These are phyloP conservation scores for Cromileptes altivelis DNA, from an alignment of 2,113 vertebrate species.

Conservation along the genomic window DNA sequence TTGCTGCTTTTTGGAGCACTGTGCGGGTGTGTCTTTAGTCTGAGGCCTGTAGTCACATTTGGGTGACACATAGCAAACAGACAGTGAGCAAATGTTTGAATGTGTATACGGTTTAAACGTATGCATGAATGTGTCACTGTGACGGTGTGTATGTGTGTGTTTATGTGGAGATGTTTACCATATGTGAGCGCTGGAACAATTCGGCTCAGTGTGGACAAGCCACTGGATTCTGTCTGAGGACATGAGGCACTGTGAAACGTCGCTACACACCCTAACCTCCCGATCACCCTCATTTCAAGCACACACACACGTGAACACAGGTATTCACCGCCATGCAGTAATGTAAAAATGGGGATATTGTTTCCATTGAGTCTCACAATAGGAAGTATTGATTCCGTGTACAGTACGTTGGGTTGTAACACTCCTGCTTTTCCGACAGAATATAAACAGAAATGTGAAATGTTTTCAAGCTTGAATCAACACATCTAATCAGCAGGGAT, in stretches of 20 bases:
- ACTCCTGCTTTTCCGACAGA: constrained; percentile 33
- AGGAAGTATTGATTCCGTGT: constrained; percentile 71
- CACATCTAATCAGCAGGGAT: constrained; percentile 62
- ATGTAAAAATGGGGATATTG: constrained; percentile 50
- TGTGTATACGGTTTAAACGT: constrained; percentile 5
- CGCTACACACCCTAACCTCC: constrained; percentile 48
- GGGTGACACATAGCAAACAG: constrained; percentile 42
- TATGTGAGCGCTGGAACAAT: constrained; percentile 76
- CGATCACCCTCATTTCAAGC: constrained; percentile 39
- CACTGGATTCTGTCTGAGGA: constrained; percentile 72
- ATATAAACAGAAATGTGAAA: constrained; percentile 69
- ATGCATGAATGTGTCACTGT: constrained; percentile 18
- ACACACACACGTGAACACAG: constrained; percentile 26
- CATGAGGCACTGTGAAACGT: constrained; percentile 43
- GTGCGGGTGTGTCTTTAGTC: constrained; percentile 28
- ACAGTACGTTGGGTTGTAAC: constrained; percentile 48
- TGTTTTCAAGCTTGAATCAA: constrained; percentile 66
- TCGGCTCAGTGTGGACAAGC: constrained; percentile 67
- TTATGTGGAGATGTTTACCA: constrained; percentile 77
- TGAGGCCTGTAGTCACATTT: constrained; percentile 24
- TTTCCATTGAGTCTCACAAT: constrained; percentile 58
- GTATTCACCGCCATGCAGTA: constrained; percentile 20
- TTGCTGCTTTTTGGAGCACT: constrained; percentile 7
- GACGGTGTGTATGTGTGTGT: constrained; percentile 38
- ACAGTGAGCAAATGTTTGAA: constrained; percentile 26